These are phyloP conservation scores for Sphyrna mokarran DNA, from an alignment of 2,113 vertebrate species.

Conservation along the genomic window DNA sequence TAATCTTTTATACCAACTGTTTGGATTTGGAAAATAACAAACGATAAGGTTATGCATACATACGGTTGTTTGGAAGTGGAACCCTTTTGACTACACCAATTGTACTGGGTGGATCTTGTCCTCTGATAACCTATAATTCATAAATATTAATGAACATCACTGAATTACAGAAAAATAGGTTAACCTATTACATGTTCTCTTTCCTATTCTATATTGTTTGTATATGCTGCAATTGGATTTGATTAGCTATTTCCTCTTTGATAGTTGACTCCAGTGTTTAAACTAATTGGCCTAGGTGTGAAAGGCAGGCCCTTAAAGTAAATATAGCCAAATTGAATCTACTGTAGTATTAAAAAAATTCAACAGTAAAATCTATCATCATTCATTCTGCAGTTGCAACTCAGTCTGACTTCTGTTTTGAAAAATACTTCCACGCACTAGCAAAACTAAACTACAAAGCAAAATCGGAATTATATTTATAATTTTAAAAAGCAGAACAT, in stretches of 20 bases:
- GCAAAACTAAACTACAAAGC: background rate
- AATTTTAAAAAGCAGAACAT: background rate
- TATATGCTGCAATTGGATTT: background rate
- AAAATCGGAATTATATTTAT: background rate
- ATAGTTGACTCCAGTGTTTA: no score
- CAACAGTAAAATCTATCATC: background rate
- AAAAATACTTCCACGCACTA: background rate
- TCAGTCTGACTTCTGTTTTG: background rate
- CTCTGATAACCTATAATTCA: slow-evolving; percentile 24
- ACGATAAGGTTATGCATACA: slow-evolving; percentile 2
- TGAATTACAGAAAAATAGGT: background rate
- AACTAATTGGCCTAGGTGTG: no score
- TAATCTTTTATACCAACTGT: background rate
- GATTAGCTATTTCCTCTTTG: no score
- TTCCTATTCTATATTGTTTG: background rate
- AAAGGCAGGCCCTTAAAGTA: no score
- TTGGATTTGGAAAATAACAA: background rate
- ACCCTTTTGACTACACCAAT: background rate
- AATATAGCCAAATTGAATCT: no score
- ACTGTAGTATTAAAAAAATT: background rate
- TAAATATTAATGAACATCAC: background rate
- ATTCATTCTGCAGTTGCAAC: background rate
- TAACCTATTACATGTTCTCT: no score
- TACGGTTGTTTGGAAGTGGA: slow-evolving; percentile 21
- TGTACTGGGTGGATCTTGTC: background rate